Percentiles rank a stretch among this genome's conserved stretches.
These are phyloP conservation scores for Rhopilema esculentum DNA, from an alignment of 30 jellyfish, hydroid and myxozoan species.

Conservation along the genomic window DNA sequence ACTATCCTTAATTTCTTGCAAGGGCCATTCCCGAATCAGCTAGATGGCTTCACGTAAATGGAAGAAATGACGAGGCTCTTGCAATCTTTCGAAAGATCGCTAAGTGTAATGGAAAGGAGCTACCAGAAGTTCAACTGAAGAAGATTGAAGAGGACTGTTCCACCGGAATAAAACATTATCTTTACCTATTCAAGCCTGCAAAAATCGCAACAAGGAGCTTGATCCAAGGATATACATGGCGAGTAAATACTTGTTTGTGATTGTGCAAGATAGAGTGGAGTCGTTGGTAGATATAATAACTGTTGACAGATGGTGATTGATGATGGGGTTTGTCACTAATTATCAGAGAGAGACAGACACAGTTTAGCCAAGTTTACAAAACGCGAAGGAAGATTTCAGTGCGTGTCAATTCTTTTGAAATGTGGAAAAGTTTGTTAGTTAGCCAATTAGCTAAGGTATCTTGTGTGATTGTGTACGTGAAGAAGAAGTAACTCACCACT, in stretches of 20 bases:
- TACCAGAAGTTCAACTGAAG: slow-evolving; percentile 25
- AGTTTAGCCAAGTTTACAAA: too few relatives aligned
- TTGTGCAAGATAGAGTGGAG: neutral
- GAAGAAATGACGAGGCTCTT: slow-evolving; percentile 69
- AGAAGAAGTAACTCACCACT: too few relatives aligned
- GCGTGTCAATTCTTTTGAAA: too few relatives aligned
- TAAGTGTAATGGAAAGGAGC: slow-evolving; percentile 23
- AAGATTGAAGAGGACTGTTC: slow-evolving; percentile 10
- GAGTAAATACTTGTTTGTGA: neutral
- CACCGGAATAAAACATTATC: slow-evolving; percentile 11
- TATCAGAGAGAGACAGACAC: too few relatives aligned
- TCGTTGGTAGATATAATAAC: too few relatives aligned
- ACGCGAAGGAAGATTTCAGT: too few relatives aligned
- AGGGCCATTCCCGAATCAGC: slow-evolving; percentile 86
- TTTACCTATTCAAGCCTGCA: slow-evolving; percentile 57
- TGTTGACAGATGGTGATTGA: too few relatives aligned
- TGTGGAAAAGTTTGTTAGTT: too few relatives aligned
- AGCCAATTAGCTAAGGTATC: too few relatives aligned
- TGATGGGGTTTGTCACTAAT: too few relatives aligned
- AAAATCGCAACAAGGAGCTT: slow-evolving; percentile 64
- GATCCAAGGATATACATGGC: slow-evolving; percentile 83
- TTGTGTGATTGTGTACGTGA: too few relatives aligned
- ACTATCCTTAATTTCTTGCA: neutral
- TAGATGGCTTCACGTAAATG: slow-evolving; percentile 76
- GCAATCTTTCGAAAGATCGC: slow-evolving; percentile 64